Percentiles rank a stretch among this genome's conserved stretches.
Evolutionary conservation across 2,888 invertebrate genomes (phyloP).

Genomic region (Metacarcinus magister): DNA sequence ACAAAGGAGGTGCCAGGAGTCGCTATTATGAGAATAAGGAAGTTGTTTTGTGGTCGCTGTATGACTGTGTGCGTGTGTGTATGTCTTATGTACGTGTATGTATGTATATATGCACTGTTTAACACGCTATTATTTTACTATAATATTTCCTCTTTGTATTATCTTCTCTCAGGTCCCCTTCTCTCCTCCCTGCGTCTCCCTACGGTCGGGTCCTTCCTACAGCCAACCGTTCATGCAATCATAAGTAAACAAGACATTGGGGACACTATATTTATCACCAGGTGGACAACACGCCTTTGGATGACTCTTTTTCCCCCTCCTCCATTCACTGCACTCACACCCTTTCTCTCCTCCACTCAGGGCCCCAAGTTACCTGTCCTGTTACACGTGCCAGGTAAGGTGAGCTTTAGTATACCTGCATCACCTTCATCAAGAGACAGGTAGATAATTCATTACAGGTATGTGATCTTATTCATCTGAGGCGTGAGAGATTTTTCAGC

Average conservation of each 20-base stretch:
- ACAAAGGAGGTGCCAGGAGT: conserved; percentile 14
- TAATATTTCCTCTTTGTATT: background rate
- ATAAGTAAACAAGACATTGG: conserved; percentile 63
- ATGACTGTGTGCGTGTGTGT: conserved; percentile 47
- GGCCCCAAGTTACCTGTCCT: background rate
- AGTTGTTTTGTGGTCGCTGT: background rate
- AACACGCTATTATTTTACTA: background rate
- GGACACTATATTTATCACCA: conserved; percentile 60
- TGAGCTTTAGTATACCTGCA: background rate
- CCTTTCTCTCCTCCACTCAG: background rate
- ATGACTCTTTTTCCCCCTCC: conserved; percentile 6
- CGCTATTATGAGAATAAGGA: background rate
- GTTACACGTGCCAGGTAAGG: conserved; percentile 1
- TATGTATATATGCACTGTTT: background rate
- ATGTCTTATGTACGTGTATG: conserved; percentile 46
- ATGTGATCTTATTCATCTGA: conserved; percentile 9
- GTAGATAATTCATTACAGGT: conserved; percentile 23
- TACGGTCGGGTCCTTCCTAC: background rate
- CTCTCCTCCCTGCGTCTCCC: background rate
- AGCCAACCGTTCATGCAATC: background rate
- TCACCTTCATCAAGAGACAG: conserved; percentile 11
- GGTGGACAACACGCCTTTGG: background rate
- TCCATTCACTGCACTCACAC: background rate
- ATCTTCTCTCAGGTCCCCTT: background rate
- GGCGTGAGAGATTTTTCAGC: conserved; percentile 31